phyloP scores from a whole-genome alignment of 2,113 vertebrate genomes.

The Nibea albiflora region DNA sequence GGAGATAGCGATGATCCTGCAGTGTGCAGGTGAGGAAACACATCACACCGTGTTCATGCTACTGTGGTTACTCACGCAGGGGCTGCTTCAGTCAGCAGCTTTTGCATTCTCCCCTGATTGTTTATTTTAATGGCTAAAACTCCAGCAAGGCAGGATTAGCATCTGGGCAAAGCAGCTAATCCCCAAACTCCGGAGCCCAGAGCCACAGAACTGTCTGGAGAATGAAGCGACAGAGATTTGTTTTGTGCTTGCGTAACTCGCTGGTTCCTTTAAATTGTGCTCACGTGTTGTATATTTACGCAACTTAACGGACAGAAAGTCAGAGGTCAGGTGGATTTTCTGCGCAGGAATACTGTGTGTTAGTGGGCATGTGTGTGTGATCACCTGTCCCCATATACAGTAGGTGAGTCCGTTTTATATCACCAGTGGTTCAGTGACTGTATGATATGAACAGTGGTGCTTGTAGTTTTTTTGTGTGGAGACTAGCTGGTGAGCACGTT shows the following conservation, averaged over 20 bases:
- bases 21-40: conserved; percentile 81
- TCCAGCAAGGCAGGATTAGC: neutral
- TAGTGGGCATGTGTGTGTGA: too few species aligned
- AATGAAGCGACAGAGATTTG: neutral
- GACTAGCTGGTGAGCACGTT: neutral
- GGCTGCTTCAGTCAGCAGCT: neutral
- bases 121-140: neutral
- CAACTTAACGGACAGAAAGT: too few species aligned
- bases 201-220: neutral
- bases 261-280: too few species aligned
- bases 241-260: too few species aligned
- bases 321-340: too few species aligned
- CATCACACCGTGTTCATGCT: neutral
- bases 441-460: neutral
- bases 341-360: too few species aligned
- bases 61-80: neutral
- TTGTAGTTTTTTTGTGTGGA: neutral
- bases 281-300: too few species aligned
- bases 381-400: too few species aligned
- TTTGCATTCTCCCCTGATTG: neutral
- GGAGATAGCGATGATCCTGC: conserved; percentile 83
- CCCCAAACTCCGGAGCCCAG: too few species aligned
- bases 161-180: neutral
- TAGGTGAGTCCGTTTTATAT: too few species aligned
- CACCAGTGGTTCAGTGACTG: too few species aligned